Base-by-base conservation (phyloP, 2,888 invertebrate genomes). In the Anodontia alba region DNA sequence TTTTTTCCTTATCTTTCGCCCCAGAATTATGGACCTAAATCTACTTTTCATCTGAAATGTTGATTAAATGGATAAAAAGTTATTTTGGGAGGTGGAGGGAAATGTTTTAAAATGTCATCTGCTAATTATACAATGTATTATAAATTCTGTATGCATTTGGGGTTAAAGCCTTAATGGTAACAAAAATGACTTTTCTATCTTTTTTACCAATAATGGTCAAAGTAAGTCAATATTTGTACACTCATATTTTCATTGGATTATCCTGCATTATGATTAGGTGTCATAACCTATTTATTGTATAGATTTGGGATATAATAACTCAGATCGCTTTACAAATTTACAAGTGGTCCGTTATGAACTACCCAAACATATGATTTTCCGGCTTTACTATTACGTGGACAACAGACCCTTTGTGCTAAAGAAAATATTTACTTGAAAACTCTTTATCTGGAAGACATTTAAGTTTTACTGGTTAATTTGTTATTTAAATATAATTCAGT, bases 261-360 rank as follows among this genome's bases (percentile, higher is more conserved):
- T 62, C 17, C 33, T 62, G 5, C 62, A 62, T 62, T 62, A 33
- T 62, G 62, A 20, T 33, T 26, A 33, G 62, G 62, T 33, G 33
- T 62, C 29, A 29, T 62, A 62, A 62, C 62, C 17, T 62, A 62
- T 62, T 62, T 62, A 62, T 62, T 33, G 62, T 33, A 23, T 31
- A 10, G 33, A 10, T 62, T 62, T 31, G 33, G 20, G 29, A 62
- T 33, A 62, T 62, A 62, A 62, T 62, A 23, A 33, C 31, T 33
- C 33, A 12, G 23, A 62, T 62, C 3, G 62, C 31, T 33, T 62
- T 23, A 62, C 33, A 62, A 62, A 33, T 8, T 62, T 17, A 33
- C 33, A 62, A 62, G 62, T 62, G 62, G 33, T 33, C 62, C 17
- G 62, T 33, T 33, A 62, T 62, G 62, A 31, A 12, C 1, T 10